phyloP scores from a whole-genome alignment of 1,140 invertebrate genomes.

The Nasonia giraulti region DNA sequence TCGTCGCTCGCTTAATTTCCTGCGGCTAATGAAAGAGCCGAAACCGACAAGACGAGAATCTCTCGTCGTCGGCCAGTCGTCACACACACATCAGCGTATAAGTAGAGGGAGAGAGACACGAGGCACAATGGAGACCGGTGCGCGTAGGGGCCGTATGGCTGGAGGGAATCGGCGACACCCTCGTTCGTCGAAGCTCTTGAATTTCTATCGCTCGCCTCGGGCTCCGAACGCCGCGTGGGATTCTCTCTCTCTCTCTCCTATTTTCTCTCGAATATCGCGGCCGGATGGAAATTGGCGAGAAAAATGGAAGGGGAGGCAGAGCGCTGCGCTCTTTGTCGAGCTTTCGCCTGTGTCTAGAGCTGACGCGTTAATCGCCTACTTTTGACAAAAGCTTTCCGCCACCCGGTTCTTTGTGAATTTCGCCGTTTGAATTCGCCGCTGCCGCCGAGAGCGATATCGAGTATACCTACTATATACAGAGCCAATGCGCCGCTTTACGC shows the following conservation, averaged over 20 bases:
- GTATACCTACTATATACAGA: neutral
- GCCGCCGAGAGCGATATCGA: neutral
- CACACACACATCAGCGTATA: neutral
- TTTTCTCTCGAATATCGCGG: conserved; percentile 6
- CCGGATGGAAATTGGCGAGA: conserved; percentile 20
- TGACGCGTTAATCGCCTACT: conserved; percentile 35
- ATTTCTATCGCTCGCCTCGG: conserved; percentile 4
- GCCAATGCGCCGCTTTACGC: neutral
- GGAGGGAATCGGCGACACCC: conserved; percentile 8
- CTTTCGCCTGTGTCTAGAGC: neutral
- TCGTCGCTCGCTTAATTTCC: conserved; percentile 43
- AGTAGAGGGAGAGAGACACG: neutral
- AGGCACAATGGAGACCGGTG: conserved; percentile 8
- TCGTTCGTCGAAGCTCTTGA: conserved; percentile 8
- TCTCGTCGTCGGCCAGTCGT: neutral
- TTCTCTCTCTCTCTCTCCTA: neutral
- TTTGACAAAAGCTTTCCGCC: conserved; percentile 6
- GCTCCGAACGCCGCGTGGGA: neutral
- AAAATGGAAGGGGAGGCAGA: neutral
- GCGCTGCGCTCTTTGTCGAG: conserved; percentile 15
- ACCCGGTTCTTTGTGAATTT: conserved; percentile 4
- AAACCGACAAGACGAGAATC: conserved; percentile 30
- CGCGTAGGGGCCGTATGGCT: neutral
- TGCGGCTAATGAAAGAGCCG: conserved; percentile 48
- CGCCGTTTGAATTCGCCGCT: neutral